phyloP scores from a whole-genome alignment of 92 coral and sea anemone species.

The Actinostola sp. region DNA sequence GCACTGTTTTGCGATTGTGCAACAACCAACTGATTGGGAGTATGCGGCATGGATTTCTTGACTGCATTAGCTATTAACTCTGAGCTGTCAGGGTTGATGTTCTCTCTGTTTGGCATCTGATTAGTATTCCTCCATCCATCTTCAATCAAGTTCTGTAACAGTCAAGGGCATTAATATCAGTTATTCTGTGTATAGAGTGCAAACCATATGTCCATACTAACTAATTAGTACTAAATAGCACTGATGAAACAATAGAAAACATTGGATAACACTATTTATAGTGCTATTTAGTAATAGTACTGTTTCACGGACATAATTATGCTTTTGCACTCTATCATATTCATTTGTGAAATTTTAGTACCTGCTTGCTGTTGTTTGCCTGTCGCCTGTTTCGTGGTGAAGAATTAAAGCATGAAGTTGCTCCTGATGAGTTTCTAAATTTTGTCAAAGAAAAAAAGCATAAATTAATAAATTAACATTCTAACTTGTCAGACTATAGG shows the following conservation, averaged over 20 bases:
- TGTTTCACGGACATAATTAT: too few relatives aligned
- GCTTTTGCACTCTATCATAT: too few relatives aligned
- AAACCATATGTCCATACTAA: background rate
- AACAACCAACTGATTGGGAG: conserved; percentile 1
- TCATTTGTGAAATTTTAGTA: too few relatives aligned
- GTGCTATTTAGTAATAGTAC: too few relatives aligned
- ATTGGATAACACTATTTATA: too few relatives aligned
- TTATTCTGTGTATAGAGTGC: too few relatives aligned
- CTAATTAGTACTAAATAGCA: background rate
- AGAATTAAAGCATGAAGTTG: conserved; percentile 89
- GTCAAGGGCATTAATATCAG: too few relatives aligned
- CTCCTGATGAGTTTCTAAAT: conserved; percentile 94
- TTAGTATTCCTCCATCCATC: background rate
- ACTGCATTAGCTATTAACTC: conserved; percentile 3
- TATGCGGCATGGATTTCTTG: background rate
- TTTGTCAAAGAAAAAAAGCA: background rate
- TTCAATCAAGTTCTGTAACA: conserved; percentile 4
- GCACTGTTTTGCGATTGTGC: background rate
- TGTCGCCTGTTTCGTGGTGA: conserved; percentile 52
- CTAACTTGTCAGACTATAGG: too few relatives aligned
- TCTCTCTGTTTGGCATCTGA: conserved; percentile 8
- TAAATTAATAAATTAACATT: background rate
- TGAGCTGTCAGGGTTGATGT: conserved; percentile 3
- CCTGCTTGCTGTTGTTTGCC: conserved; percentile 39
- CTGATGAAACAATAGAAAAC: too few relatives aligned